A percentile compares a stretch with the other conserved stretches of the same genome.
Evolutionary conservation across 2,113 vertebrate species (phyloP).

Genomic region (Loxodonta africana): DNA sequence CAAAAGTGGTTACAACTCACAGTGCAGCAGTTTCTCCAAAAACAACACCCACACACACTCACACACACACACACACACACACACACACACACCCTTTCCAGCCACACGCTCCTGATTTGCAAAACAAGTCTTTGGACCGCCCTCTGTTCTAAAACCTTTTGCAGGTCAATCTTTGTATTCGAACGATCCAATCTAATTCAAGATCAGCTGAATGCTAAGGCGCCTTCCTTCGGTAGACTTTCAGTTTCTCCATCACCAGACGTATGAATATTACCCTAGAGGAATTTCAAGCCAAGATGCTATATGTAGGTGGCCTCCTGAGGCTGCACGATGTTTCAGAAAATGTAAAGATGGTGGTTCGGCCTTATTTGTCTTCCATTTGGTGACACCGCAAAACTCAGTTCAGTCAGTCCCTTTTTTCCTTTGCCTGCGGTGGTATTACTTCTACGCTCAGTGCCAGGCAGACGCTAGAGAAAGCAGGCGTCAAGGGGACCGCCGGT

Average conservation of each 20-base stretch:
- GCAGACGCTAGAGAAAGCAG: slow-evolving; percentile 62
- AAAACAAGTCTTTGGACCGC: slow-evolving; percentile 82
- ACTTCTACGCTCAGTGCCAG: slow-evolving; percentile 87
- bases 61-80: slow-evolving; percentile 66
- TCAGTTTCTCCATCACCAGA: slow-evolving; percentile 77
- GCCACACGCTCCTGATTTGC: slow-evolving; percentile 76
- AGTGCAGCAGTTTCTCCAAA: slow-evolving; percentile 86
- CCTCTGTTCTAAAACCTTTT: slow-evolving; percentile 75
- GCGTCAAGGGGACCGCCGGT: neutral
- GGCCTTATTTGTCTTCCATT: slow-evolving; percentile 91
- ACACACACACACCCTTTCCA: slow-evolving; percentile 73
- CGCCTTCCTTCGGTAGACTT: slow-evolving; percentile 63
- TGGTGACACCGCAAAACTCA: slow-evolving; percentile 84
- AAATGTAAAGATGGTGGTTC: slow-evolving; percentile 75
- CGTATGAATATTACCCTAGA: slow-evolving; percentile 62
- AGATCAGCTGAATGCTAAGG: slow-evolving; percentile 72
- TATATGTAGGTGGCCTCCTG: slow-evolving; percentile 53
- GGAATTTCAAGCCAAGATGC: slow-evolving; percentile 63
- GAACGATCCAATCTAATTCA: slow-evolving; percentile 76
- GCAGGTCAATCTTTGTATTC: slow-evolving; percentile 77
- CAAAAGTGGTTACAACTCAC: slow-evolving; percentile 92
- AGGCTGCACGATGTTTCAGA: slow-evolving; percentile 70
- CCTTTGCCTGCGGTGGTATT: slow-evolving; percentile 81
- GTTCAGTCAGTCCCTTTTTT: slow-evolving; percentile 81
- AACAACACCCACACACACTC: slow-evolving; percentile 38